Evolutionary conservation across 30 jellyfish, hydroid and myxozoan species (phyloP).

Genomic region (Clytia hemisphaerica): DNA sequence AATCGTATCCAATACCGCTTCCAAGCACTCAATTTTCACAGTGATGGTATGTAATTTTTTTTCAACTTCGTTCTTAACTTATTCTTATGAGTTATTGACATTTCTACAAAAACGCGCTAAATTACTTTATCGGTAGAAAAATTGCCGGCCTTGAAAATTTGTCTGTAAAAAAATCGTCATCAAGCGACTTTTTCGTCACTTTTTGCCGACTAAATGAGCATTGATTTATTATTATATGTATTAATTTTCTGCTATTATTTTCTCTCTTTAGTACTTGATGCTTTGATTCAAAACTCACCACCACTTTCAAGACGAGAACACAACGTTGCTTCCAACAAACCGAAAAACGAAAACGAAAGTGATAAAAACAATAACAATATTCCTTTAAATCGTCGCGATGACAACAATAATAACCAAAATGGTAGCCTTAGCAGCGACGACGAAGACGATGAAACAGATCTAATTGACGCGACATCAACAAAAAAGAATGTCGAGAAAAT

Average conservation of each 20-base stretch:
- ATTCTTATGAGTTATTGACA: not conserved
- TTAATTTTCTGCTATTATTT: not conserved
- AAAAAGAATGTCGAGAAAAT: no score
- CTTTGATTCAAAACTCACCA: constrained; percentile 59
- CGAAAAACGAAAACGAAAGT: not conserved
- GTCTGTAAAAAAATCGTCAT: not conserved
- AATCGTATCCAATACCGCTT: constrained; percentile 79
- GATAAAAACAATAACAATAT: not conserved
- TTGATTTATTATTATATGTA: not conserved
- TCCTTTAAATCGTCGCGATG: not conserved
- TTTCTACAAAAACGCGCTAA: not conserved
- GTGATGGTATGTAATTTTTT: constrained; percentile 61
- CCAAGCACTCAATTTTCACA: constrained; percentile 77
- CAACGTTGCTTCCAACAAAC: not conserved
- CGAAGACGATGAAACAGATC: not conserved
- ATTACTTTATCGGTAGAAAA: not conserved
- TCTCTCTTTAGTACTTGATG: constrained; percentile 49
- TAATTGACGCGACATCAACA: not conserved
- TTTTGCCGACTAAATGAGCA: no score
- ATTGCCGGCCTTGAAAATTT: not conserved
- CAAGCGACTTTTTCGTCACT: not conserved
- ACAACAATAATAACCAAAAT: not conserved
- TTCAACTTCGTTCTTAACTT: not conserved
- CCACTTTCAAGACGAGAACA: constrained; percentile 47
- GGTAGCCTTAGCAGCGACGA: constrained; percentile 2